phyloP scores from a whole-genome alignment of 2,113 vertebrate genomes.

The Phylloscopus trochilus region DNA sequence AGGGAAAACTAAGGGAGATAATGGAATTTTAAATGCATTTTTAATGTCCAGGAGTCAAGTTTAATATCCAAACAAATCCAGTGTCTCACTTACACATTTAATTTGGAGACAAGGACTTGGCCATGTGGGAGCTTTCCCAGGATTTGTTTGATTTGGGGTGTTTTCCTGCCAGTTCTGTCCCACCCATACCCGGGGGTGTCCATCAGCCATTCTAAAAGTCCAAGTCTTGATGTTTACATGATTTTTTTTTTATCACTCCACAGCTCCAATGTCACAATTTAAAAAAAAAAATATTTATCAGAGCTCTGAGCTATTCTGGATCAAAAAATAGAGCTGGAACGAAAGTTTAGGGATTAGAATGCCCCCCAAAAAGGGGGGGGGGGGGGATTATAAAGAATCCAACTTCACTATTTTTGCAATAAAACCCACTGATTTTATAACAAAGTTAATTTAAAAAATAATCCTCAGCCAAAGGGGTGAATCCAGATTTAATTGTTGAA shows the following conservation, averaged over 20 bases:
- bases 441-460: not conserved
- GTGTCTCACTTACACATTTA: not conserved
- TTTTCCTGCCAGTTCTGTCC: not conserved
- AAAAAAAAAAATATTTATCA: not conserved
- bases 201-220: not conserved
- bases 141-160: not conserved
- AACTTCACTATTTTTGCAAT: not conserved
- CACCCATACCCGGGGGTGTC: rapidly evolving
- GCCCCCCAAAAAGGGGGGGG: not conserved
- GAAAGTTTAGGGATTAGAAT: not conserved
- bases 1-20: not conserved
- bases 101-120: not conserved
- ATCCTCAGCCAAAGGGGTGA: not conserved
- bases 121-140: not conserved
- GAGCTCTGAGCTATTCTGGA: not conserved
- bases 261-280: not conserved
- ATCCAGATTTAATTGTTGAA: not conserved
- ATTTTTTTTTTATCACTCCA: not conserved
- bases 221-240: not conserved
- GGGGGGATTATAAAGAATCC: not conserved
- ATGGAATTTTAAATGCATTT: constrained; percentile 7
- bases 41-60: constrained; percentile 12
- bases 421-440: not conserved
- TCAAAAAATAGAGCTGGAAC: not conserved
- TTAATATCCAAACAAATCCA: not conserved